Conservation (phyloP, 2,113 vertebrate species). For the Mobula hypostoma region DNA sequence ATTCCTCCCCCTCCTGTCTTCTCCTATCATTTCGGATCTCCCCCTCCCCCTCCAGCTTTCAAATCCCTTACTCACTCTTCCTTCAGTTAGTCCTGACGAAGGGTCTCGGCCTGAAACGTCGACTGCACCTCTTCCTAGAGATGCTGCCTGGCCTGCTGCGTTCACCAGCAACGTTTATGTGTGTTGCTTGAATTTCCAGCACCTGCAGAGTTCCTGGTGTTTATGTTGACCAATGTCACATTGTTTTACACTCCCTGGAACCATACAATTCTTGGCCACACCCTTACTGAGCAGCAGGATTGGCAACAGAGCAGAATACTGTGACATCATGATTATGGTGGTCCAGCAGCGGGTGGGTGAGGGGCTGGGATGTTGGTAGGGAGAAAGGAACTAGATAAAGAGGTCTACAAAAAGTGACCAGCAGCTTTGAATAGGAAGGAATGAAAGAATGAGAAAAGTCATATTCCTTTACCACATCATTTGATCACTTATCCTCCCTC, state of each 20-base stretch:
- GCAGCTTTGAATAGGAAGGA: background rate
- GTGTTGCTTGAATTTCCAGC: too few relatives aligned
- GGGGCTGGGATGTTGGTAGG: background rate
- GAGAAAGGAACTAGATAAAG: background rate
- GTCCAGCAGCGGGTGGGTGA: background rate
- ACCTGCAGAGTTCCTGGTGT: too few relatives aligned
- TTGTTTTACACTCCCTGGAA: background rate
- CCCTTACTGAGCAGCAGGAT: background rate
- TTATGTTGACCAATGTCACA: background rate
- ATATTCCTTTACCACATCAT: background rate
- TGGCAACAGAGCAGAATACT: background rate
- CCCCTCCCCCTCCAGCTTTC: too few relatives aligned
- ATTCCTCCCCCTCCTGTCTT: too few relatives aligned
- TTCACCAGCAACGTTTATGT: too few relatives aligned
- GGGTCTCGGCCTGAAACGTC: too few relatives aligned
- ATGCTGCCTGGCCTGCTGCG: too few relatives aligned
- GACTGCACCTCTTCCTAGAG: too few relatives aligned
- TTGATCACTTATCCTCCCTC: background rate
- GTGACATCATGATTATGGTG: background rate
- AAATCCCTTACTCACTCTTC: too few relatives aligned
- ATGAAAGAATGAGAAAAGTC: background rate
- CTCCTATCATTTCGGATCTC: too few relatives aligned
- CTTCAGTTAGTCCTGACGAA: too few relatives aligned
- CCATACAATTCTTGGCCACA: background rate
- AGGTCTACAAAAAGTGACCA: background rate